Percentiles rank a stretch among this genome's conserved stretches.
phyloP scores from a whole-genome alignment of 1,140 invertebrate species.

The Lepidurus arcticus region DNA sequence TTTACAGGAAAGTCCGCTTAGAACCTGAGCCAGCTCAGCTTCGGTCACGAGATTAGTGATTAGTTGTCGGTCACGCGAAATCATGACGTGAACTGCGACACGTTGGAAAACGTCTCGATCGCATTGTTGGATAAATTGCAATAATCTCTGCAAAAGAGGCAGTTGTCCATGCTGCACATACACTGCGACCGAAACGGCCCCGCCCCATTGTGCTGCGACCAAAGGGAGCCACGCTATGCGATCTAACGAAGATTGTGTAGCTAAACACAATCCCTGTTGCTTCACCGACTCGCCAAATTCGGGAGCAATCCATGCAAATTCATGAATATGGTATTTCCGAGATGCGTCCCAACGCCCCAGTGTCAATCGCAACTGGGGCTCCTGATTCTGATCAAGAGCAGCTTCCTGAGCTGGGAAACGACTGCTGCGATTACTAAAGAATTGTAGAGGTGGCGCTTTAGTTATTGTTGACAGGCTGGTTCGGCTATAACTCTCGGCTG shows the following conservation, averaged over 20 bases:
- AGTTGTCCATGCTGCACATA: conserved; percentile 41
- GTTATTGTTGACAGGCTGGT: background rate
- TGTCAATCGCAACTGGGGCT: background rate
- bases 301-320: conserved; percentile 62
- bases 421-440: background rate
- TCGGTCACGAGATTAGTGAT: conserved; percentile 51
- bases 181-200: conserved; percentile 76
- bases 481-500: background rate
- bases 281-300: conserved; percentile 53
- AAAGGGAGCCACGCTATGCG: conserved; percentile 66
- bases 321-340: conserved; percentile 62
- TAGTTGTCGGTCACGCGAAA: conserved; percentile 64
- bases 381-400: background rate
- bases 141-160: conserved; percentile 33
- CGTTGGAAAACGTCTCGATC: conserved; percentile 26
- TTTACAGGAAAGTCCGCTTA: background rate
- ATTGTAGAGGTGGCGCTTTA: background rate
- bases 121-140: conserved; percentile 34
- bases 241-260: conserved; percentile 77
- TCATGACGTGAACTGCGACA: conserved; percentile 34
- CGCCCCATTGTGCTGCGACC: conserved; percentile 70
- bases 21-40: background rate
- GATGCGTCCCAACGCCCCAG: conserved; percentile 65
- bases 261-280: conserved; percentile 62
- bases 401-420: background rate